Evolutionary conservation across 2,888 invertebrate species (phyloP).

Genomic region (Hirtodrosophila histrioides): DNA sequence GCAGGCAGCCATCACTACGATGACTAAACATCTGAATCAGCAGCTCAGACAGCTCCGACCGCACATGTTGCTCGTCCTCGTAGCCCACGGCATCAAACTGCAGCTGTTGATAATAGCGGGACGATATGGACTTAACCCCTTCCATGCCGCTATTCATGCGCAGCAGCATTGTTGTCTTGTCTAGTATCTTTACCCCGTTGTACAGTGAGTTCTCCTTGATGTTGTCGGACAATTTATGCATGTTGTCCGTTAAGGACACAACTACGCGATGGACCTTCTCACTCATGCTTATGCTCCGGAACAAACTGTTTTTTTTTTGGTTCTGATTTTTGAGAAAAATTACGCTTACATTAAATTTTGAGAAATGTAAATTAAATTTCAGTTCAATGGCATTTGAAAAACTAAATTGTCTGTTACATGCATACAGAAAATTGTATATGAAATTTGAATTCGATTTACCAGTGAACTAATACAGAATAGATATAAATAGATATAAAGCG

Average conservation of each 20-base stretch:
- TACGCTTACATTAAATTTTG: constrained; percentile 24
- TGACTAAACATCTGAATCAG: constrained; percentile 55
- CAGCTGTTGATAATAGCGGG: constrained; percentile 52
- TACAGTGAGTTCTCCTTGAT: constrained; percentile 24
- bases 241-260: constrained; percentile 54
- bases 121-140: not conserved
- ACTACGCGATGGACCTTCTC: constrained; percentile 58
- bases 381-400: not conserved
- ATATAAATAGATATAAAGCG: no score
- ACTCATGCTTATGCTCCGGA: constrained; percentile 24
- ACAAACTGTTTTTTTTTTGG: not conserved
- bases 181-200: constrained; percentile 51
- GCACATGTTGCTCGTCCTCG: constrained; percentile 57
- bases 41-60: constrained; percentile 47
- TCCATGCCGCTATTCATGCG: constrained; percentile 14
- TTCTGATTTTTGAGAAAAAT: not conserved
- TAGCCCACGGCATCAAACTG: constrained; percentile 75
- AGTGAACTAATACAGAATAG: no score
- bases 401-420: not conserved
- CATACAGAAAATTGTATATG: not conserved
- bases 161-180: constrained; percentile 48
- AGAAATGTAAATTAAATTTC: not conserved
- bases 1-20: constrained; percentile 51
- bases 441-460: not conserved
- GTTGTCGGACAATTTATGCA: constrained; percentile 21